These are phyloP conservation scores for Toxotes chatareus DNA, from an alignment of 2,113 vertebrate genomes.

Conservation along the genomic window DNA sequence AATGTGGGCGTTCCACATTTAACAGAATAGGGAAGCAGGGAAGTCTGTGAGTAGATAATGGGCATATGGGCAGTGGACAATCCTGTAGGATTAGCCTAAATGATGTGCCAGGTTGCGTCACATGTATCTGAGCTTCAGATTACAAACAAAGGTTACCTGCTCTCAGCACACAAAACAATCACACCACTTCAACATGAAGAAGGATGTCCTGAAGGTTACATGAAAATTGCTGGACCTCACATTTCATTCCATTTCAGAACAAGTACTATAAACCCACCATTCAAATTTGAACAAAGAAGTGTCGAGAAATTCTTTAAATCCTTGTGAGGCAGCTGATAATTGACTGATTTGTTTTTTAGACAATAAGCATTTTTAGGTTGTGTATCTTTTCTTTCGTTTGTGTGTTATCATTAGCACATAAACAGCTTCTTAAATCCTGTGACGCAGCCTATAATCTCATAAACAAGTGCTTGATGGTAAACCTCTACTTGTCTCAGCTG, in stretches of 20 bases:
- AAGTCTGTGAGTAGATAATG: conserved; percentile 63
- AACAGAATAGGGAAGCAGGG: conserved; percentile 20
- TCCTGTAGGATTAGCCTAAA: conserved; percentile 82
- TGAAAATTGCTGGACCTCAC: neutral
- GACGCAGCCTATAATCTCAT: conserved; percentile 68
- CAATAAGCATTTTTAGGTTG: neutral
- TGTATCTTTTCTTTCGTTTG: neutral
- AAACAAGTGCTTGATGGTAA: conserved; percentile 56
- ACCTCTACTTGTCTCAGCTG: conserved; percentile 12
- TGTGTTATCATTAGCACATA: conserved; percentile 19
- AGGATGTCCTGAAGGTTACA: neutral
- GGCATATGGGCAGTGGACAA: conserved; percentile 84
- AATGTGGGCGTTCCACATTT: neutral
- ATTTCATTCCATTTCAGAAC: neutral
- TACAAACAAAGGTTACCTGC: conserved; percentile 74
- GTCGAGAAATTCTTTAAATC: neutral
- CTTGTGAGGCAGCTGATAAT: neutral
- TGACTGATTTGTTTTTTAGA: neutral
- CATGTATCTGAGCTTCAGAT: conserved; percentile 73
- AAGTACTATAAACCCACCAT: neutral
- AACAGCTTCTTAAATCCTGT: conserved; percentile 45
- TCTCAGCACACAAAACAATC: conserved; percentile 42
- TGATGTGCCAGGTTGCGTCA: conserved; percentile 73
- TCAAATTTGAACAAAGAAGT: neutral
- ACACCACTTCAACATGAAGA: neutral